A percentile compares a stretch with the other conserved stretches of the same genome.
These are phyloP conservation scores for Elephantulus edwardii DNA, from an alignment of 2,113 vertebrate genomes.

Conservation along the genomic window DNA sequence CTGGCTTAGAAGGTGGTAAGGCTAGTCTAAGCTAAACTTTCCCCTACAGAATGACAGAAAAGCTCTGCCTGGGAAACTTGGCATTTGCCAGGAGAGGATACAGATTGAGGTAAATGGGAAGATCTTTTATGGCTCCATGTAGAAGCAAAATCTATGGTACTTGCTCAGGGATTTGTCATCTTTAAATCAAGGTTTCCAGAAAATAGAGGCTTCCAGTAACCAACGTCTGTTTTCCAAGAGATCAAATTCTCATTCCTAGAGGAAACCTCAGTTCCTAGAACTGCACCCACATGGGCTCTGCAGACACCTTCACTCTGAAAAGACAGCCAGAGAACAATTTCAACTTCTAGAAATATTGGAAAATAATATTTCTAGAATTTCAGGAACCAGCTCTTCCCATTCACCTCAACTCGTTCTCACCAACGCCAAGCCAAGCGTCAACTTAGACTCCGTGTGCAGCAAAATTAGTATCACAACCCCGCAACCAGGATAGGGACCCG, in stretches of 20 bases:
- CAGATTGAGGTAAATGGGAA: background rate
- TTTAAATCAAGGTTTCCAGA: background rate
- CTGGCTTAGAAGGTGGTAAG: background rate
- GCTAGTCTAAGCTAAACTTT: background rate
- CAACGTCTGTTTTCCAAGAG: background rate
- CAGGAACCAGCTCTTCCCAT: background rate
- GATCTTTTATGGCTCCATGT: rapidly evolving
- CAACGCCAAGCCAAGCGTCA: too few relatives aligned
- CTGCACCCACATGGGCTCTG: background rate
- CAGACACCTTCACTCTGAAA: background rate
- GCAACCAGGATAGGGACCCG: background rate
- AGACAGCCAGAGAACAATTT: background rate
- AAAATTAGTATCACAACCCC: background rate
- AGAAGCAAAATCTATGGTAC: background rate
- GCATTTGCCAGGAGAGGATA: background rate
- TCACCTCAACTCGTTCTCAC: background rate
- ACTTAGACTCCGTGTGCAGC: background rate
- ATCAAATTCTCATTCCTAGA: background rate
- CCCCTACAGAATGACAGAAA: background rate
- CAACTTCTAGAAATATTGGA: rapidly evolving
- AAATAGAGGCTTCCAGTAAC: background rate
- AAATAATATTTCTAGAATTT: rapidly evolving
- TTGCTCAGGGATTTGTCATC: background rate
- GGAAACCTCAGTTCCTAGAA: background rate
- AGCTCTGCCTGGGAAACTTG: background rate